A percentile compares a stretch with the other conserved stretches of the same genome.
phyloP scores from a whole-genome alignment of 2,113 vertebrate species.

The Andinoacara biseriatus region DNA sequence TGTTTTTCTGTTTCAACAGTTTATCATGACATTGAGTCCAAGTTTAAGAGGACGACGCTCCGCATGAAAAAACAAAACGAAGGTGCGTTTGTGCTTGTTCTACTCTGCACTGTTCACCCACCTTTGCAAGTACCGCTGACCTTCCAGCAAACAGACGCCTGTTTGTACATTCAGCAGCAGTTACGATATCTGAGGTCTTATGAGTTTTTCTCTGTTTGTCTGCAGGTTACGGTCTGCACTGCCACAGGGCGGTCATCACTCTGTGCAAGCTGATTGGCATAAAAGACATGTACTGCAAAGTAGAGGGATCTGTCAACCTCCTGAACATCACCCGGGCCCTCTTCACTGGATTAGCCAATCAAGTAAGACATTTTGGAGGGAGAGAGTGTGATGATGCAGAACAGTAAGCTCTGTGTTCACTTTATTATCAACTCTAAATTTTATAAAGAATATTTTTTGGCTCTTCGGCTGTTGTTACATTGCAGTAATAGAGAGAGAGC shows the following conservation, averaged over 20 bases:
- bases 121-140: neutral
- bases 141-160: neutral
- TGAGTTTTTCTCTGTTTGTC: neutral
- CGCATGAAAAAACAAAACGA: slow-evolving; percentile 91
- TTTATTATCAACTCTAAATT: neutral
- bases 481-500: neutral
- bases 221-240: slow-evolving; percentile 91
- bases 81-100: slow-evolving; percentile 65
- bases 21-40: slow-evolving; percentile 89
- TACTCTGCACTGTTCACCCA: neutral
- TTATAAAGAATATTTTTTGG: neutral
- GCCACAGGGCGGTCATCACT: slow-evolving; percentile 94
- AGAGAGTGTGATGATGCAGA: neutral
- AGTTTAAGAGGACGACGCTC: slow-evolving; percentile 88
- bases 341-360: slow-evolving; percentile 85
- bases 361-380: slow-evolving; percentile 76
- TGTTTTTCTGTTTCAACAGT: slow-evolving; percentile 78
- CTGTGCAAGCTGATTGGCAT: slow-evolving; percentile 93
- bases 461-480: neutral
- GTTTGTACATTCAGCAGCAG: neutral
- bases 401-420: neutral
- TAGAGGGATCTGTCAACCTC: slow-evolving; percentile 88
- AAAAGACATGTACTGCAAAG: slow-evolving; percentile 92
- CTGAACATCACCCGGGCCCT: slow-evolving; percentile 90
- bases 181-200: neutral